Conservation (phyloP, 2,888 invertebrate genomes). For the Stenodema calcarata region DNA sequence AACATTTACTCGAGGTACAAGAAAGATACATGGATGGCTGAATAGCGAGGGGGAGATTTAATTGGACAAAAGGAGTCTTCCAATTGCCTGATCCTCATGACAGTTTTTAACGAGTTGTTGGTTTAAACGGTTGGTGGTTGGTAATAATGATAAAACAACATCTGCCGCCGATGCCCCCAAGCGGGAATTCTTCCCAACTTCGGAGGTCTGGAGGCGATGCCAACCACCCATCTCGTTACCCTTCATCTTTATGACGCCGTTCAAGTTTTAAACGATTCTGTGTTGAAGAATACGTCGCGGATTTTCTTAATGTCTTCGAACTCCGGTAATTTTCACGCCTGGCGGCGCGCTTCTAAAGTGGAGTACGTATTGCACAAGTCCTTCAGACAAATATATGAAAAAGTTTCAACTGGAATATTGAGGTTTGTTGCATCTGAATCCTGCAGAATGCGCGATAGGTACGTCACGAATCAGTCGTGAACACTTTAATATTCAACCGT, state of each 20-base stretch:
- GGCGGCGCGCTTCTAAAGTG: background rate
- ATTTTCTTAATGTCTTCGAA: background rate
- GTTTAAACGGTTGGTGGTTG: slow-evolving; percentile 50
- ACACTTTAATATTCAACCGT: too few species aligned
- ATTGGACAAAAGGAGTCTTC: slow-evolving; percentile 44
- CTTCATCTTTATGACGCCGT: background rate
- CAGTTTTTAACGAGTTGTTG: slow-evolving; percentile 54
- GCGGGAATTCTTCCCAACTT: slow-evolving; percentile 33
- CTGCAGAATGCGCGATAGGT: too few species aligned
- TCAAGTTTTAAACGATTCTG: slow-evolving; percentile 2
- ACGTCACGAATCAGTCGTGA: too few species aligned
- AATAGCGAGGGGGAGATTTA: background rate
- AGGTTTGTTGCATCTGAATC: too few species aligned
- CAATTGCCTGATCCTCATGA: slow-evolving; percentile 49
- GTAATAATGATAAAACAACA: slow-evolving; percentile 51
- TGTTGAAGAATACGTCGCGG: background rate
- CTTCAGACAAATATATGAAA: too few species aligned
- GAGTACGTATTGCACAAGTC: too few species aligned
- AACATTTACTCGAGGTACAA: background rate
- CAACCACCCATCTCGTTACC: slow-evolving; percentile 13
- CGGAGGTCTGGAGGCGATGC: background rate
- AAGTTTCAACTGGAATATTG: too few species aligned
- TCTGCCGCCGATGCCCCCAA: slow-evolving; percentile 17
- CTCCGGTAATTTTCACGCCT: slow-evolving; percentile 13
- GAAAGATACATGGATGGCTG: background rate